A percentile compares a stretch with the other conserved stretches of the same genome.
These are phyloP conservation scores for Gobionotothen gibberifrons DNA, from an alignment of 2,797 vertebrate genomes.

Conservation along the genomic window DNA sequence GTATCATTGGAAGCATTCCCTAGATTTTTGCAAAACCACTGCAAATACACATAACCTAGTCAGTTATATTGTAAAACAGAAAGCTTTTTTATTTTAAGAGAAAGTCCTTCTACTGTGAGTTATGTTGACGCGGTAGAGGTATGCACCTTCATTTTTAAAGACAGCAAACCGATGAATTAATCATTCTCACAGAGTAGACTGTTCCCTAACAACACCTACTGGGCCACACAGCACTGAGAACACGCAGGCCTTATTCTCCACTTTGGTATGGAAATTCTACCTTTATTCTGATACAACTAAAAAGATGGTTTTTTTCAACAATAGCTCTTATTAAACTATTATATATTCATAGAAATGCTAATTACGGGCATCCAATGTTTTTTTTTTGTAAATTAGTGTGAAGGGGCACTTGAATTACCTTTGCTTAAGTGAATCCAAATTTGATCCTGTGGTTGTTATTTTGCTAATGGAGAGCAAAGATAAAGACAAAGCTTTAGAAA, in stretches of 20 bases:
- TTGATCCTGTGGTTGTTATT: slow-evolving; percentile 40
- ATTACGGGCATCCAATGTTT: slow-evolving; percentile 13
- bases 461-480: slow-evolving; percentile 28
- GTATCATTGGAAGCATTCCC: not conserved
- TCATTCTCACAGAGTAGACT: slow-evolving; percentile 38
- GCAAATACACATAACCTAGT: not conserved
- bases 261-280: slow-evolving; percentile 1
- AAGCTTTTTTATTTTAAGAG: not conserved
- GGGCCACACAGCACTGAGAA: slow-evolving; percentile 37
- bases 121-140: slow-evolving; percentile 36
- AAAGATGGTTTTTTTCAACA: not conserved
- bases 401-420: slow-evolving; percentile 15
- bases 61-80: slow-evolving; percentile 5
- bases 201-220: slow-evolving; percentile 51
- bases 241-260: slow-evolving; percentile 31
- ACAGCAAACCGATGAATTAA: slow-evolving; percentile 63
- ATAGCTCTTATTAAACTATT: slow-evolving; percentile 17
- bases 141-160: slow-evolving; percentile 61
- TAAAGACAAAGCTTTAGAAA: slow-evolving; percentile 30
- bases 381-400: not conserved
- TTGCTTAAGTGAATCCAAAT: slow-evolving; percentile 38
- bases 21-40: slow-evolving; percentile 1
- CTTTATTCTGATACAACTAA: slow-evolving; percentile 16
- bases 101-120: slow-evolving; percentile 11
- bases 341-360: slow-evolving; percentile 49